Conservation (phyloP, 2,113 vertebrate species). For the Spilogale gracilis region DNA sequence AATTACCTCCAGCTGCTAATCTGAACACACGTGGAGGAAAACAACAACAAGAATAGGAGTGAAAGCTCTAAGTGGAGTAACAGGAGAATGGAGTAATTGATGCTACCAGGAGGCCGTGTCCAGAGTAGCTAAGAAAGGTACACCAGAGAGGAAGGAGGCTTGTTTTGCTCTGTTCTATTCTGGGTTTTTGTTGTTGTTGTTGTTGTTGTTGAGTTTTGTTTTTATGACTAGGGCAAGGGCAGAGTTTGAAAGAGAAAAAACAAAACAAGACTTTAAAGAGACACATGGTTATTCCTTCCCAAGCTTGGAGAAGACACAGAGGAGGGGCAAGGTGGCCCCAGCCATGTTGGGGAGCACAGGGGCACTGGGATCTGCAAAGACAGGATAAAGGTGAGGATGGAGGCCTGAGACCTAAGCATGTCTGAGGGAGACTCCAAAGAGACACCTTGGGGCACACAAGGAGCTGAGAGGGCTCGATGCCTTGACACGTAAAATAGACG, state of each 20-base stretch:
- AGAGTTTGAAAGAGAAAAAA: background rate
- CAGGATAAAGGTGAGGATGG: background rate
- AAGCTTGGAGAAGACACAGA: background rate
- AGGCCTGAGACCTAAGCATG: background rate
- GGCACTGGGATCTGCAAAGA: background rate
- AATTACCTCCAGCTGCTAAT: background rate
- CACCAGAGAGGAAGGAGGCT: background rate
- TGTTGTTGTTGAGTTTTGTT: too few relatives aligned
- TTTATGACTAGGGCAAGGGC: background rate
- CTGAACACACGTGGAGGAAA: background rate
- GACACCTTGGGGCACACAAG: background rate
- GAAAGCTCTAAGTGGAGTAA: background rate
- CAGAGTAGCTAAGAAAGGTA: background rate
- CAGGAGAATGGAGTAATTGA: background rate
- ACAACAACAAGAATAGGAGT: background rate
- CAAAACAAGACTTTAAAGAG: background rate
- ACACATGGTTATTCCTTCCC: rapidly evolving
- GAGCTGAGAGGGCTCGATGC: rapidly evolving
- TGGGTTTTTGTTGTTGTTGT: too few relatives aligned
- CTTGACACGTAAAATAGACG: rapidly evolving
- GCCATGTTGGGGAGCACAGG: rapidly evolving
- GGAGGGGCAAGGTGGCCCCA: rapidly evolving
- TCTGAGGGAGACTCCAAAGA: background rate
- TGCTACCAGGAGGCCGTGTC: background rate
- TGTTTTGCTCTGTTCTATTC: background rate